Percentiles rank a stretch among this genome's conserved stretches.
Evolutionary conservation across 1,140 invertebrate genomes (phyloP).

Genomic region (Watersipora subatra): DNA sequence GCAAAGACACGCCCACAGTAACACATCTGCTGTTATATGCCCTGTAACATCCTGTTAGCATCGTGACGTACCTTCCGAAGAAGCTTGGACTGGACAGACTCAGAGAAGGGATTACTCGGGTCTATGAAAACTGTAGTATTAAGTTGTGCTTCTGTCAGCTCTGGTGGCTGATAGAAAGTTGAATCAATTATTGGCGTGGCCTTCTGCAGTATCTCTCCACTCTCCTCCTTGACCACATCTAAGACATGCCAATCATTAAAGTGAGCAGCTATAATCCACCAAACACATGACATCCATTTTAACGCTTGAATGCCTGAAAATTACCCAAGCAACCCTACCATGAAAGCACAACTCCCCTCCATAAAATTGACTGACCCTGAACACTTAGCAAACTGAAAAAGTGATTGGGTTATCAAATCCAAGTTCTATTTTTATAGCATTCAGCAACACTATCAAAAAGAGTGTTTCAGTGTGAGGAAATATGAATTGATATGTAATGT

Average conservation of each 20-base stretch:
- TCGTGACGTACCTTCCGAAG: constrained; percentile 17
- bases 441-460: too few relatives aligned
- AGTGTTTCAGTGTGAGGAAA: too few relatives aligned
- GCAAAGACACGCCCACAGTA: too few relatives aligned
- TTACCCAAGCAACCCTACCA: neutral
- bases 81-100: constrained; percentile 19
- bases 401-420: too few relatives aligned
- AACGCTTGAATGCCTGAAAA: neutral
- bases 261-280: neutral
- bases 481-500: too few relatives aligned
- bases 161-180: constrained; percentile 18
- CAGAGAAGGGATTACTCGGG: constrained; percentile 34
- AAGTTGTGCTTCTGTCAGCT: constrained; percentile 17
- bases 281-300: neutral
- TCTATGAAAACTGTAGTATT: constrained; percentile 20
- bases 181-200: constrained; percentile 23
- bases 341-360: too few relatives aligned
- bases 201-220: constrained; percentile 10
- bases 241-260: neutral
- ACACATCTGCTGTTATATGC: too few relatives aligned
- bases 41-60: too few relatives aligned
- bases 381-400: too few relatives aligned
- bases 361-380: too few relatives aligned
- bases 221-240: neutral
- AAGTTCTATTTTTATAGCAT: too few relatives aligned